Evolutionary conservation across 1,140 invertebrate genomes (phyloP), one percentile per base, ranked within the genome.

Genomic region (Drosophila setifemur): DNA sequence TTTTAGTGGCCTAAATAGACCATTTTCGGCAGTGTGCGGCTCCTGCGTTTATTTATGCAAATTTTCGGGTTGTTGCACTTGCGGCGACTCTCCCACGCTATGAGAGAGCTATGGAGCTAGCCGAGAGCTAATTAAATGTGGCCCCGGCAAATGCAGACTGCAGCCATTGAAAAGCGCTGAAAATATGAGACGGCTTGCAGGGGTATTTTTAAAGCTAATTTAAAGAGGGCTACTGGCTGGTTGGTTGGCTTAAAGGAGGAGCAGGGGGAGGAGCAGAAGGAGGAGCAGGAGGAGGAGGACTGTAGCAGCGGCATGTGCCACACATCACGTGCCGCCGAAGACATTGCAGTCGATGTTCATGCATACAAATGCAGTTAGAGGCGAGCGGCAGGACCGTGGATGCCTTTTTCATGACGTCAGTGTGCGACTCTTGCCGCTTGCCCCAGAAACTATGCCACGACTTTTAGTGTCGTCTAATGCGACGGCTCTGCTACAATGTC

Each of bases 311-410:
- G 57, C 79, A 83, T 86, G 79, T 85, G 81, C 68, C 81, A 85
- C 81, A 79, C 67, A 86, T 86, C 81, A 86, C 81, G 81, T 86
- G 67, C 81, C 61, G 64, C 52, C 67, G 73, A 86, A 85, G 79
- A 81, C 79, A 86, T 86, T 86, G 75, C 79, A 64, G 74, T 58
- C 49, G 39, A 75, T 64, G 60, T 72, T 70, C 61, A 55, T 85
- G 79, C 74, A 85, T 85, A 85, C 81, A 66, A 85, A 85, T 85
- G 81, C 81, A 82, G 42, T 47, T 26, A 5, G 40, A 43, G 31
- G 25, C 18, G 39, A 40, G 39, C 18, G 25, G 2, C 11, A 44
- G 40, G 35, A 16, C 55, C 33, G 21, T 58, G 58, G 57, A 73
- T 69, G 67, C 58, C 74, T 63, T 64, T 61, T 69, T 86, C n/a